Base-by-base conservation (phyloP, 92 coral and sea anemone genomes). In the Phymanthus crucifer region DNA sequence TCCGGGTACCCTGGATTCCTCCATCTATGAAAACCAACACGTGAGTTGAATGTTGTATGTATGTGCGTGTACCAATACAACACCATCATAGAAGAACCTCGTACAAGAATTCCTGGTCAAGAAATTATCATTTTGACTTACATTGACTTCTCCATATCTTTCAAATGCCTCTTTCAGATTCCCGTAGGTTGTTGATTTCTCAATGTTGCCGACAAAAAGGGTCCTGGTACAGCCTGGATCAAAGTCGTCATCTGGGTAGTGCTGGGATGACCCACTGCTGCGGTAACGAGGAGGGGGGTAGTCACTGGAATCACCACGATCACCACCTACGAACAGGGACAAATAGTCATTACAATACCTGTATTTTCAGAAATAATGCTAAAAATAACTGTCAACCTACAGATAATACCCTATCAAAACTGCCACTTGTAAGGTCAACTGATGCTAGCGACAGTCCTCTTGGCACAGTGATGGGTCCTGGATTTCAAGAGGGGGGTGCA, bases 131-230 rank as follows among this genome's bases (percentile, higher is more conserved):
- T n/a, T n/a, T 19, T 68, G 13, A 73, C 97, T 85, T 80, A 95
- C 99, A 88, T 91, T 85, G 74, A 95, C 95, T 80, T 95, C 98
- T 36, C 99, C 99, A 83, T 84, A 93, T 64, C 99, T 85, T 82
- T 93, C 99, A 85, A 95, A 95, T 31, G 97, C 97, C 66, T 94
- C 94, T 77, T 91, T 95, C 18, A 95, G 84, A 74, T 93, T 97
- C 14, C 96, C 83, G 43, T 80, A 89, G 3, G 94, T 89, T 1
- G 99, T 93, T 13, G 91, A 82, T 86, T 94, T 95, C 71, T 95
- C 99, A 67, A 95, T 93, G 85, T 95, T 95, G 23, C 99, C 99
- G 34, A 95, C 99, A 89, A 95, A 95, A 19, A 95, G 90, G 24
- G 99, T 95, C 69, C 99, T 86, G 31, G 99, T 93, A 43, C 97